Evolutionary conservation across 2,797 vertebrate species (phyloP), one percentile per base, ranked within the genome.

Genomic region (Astyanax mexicanus): DNA sequence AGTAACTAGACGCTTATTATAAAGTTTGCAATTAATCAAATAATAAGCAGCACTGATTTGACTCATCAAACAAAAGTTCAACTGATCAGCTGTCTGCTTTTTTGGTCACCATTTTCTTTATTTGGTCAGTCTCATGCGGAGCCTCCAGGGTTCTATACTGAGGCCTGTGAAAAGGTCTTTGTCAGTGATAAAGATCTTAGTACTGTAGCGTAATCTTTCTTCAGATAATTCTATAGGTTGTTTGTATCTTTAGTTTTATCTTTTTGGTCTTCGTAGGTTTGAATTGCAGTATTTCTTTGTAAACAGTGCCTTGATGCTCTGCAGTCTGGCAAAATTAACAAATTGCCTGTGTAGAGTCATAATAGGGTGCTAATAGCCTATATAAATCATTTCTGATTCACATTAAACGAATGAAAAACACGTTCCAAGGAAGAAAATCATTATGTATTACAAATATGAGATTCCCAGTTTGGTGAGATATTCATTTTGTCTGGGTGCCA

Each of bases 341-440:
- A 27, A 27, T 55, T 55, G 52, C 52, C 52, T 27, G 52, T 40
- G 15, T 61, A 25, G 60, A 42, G 32, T 37, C 15, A 15, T 55
- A 27, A 27, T 55, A 27, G 5, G 25, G 25, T 15, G 12, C 11
- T 29, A 55, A 27, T 60, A 19, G 57, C 15, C 32, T n/a, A 12
- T 27, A 29, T 60, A 60, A 60, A 35, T 60, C 29, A 60, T 7
- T 17, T 6, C 60, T 42, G 40, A 42, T 15, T 2, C 40, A 40
- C 10, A 21, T 19, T 37, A 6, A 37, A 40, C 21, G n/a, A n/a
- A 60, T 60, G 17, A 29, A 37, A 35, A 58, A 32, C n/a, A 12
- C 23, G 55, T 55, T 29, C 55, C 12, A 55, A 38, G 57, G 17
- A 38, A 60, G n/a, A 35, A 37, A 60, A 62, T 60, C 1, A 62